A percentile compares a stretch with the other conserved stretches of the same genome.
These are phyloP conservation scores for Liparis tanakae DNA, from an alignment of 2,797 vertebrate species.

Conservation along the genomic window DNA sequence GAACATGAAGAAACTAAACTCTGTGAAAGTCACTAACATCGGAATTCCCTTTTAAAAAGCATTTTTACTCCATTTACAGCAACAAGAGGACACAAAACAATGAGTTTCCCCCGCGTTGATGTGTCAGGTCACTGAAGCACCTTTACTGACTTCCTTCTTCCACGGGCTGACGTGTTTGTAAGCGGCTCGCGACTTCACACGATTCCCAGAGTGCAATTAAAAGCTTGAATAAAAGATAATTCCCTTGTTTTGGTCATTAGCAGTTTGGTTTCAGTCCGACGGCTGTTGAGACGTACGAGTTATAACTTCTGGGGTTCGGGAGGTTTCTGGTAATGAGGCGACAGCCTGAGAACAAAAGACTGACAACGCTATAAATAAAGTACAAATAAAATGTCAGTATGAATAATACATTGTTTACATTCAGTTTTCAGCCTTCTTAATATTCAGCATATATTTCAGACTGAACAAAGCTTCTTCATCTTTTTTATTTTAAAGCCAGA, in stretches of 20 bases:
- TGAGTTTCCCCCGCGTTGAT: constrained; percentile 2
- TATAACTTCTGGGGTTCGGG: neutral
- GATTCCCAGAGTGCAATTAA: constrained; percentile 52
- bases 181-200: constrained; percentile 15
- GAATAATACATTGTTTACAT: neutral
- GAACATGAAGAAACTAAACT: neutral
- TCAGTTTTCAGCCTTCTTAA: neutral
- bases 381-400: neutral
- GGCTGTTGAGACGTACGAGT: neutral
- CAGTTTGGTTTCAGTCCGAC: constrained; percentile 25
- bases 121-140: neutral
- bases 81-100: neutral
- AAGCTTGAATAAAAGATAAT: constrained; percentile 41
- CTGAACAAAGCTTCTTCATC: neutral
- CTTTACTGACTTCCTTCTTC: constrained; percentile 32
- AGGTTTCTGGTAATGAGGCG: neutral
- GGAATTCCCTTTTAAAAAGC: neutral
- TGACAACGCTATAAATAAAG: neutral
- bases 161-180: constrained; percentile 32
- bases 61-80: neutral
- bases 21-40: neutral
- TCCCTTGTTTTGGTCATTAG: constrained; percentile 46
- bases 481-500: neutral
- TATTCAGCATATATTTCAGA: neutral
- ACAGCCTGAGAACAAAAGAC: constrained; percentile 12